Conservation (phyloP, 2,888 invertebrate species). For the Lycocerus yunnanus region DNA sequence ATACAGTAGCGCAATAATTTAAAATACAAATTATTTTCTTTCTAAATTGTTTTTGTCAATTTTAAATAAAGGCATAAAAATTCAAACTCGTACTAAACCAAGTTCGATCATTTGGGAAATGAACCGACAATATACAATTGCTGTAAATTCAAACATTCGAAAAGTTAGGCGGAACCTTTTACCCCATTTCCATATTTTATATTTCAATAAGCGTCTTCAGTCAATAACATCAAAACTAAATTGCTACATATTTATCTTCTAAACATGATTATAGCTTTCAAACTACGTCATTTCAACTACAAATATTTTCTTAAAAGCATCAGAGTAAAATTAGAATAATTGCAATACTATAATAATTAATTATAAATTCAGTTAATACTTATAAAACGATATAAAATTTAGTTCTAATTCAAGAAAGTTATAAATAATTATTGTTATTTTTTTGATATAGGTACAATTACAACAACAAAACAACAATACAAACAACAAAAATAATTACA, state of each 20-base stretch:
- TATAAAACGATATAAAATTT: too few species aligned
- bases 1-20: background rate
- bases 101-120: slow-evolving; percentile 31
- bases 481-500: too few species aligned
- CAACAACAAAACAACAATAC: too few species aligned
- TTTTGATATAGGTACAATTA: too few species aligned
- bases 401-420: too few species aligned
- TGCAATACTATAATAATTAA: background rate
- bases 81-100: slow-evolving; percentile 10
- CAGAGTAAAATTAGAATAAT: background rate
- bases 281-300: background rate
- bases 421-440: too few species aligned
- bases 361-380: too few species aligned
- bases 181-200: slow-evolving; percentile 38
- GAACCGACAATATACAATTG: slow-evolving; percentile 29
- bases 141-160: slow-evolving; percentile 32
- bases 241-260: slow-evolving; percentile 31
- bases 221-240: slow-evolving; percentile 29
- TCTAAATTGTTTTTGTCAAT: slow-evolving; percentile 1
- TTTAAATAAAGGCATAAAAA: slow-evolving; percentile 6
- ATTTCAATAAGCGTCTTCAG: slow-evolving; percentile 33
- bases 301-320: background rate
- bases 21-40: background rate
- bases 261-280: slow-evolving; percentile 24
- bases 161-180: slow-evolving; percentile 37